These are phyloP conservation scores for Papilio protenor DNA, from an alignment of 2,888 invertebrate genomes.

Conservation along the genomic window DNA sequence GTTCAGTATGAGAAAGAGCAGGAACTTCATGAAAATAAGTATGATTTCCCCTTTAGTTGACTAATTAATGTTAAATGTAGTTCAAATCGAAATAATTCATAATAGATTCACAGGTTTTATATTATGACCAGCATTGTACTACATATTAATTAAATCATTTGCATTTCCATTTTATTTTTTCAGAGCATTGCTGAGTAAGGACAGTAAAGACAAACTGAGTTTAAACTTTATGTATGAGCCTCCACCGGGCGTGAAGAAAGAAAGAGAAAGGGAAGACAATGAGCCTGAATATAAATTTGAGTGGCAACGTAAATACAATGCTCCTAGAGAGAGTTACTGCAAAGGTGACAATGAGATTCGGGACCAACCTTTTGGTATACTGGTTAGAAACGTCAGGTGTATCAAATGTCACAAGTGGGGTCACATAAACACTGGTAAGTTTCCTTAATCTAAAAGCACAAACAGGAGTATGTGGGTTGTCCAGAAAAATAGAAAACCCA, in stretches of 20 bases:
- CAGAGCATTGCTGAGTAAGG: slow-evolving; percentile 97
- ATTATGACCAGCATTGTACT: not conserved
- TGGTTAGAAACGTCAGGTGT: slow-evolving; percentile 98
- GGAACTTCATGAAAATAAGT: slow-evolving; percentile 98
- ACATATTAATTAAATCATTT: too few species aligned
- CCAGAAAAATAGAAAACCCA: too few species aligned
- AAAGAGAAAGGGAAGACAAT: slow-evolving; percentile 95
- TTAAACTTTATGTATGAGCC: slow-evolving; percentile 99
- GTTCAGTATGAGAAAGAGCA: slow-evolving; percentile 99
- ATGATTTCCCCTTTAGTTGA: slow-evolving; percentile 52
- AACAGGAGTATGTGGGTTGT: not conserved
- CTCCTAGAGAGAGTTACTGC: slow-evolving; percentile 98
- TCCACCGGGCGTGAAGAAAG: slow-evolving; percentile 97
- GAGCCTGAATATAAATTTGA: slow-evolving; percentile 99
- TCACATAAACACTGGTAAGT: slow-evolving; percentile 95
- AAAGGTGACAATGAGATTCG: slow-evolving; percentile 98
- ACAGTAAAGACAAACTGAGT: slow-evolving; percentile 99
- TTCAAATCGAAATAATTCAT: not conserved
- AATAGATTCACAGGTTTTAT: not conserved
- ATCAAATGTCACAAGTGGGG: slow-evolving; percentile 99
- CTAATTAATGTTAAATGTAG: not conserved
- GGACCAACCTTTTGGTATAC: slow-evolving; percentile 99
- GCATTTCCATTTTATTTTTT: slow-evolving; percentile 45
- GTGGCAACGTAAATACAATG: slow-evolving; percentile 99
- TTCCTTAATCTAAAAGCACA: not conserved